Percentiles rank a stretch among this genome's conserved stretches.
These are phyloP conservation scores for Leptestheria dahalacensis DNA, from an alignment of 1,140 invertebrate species.

Conservation along the genomic window DNA sequence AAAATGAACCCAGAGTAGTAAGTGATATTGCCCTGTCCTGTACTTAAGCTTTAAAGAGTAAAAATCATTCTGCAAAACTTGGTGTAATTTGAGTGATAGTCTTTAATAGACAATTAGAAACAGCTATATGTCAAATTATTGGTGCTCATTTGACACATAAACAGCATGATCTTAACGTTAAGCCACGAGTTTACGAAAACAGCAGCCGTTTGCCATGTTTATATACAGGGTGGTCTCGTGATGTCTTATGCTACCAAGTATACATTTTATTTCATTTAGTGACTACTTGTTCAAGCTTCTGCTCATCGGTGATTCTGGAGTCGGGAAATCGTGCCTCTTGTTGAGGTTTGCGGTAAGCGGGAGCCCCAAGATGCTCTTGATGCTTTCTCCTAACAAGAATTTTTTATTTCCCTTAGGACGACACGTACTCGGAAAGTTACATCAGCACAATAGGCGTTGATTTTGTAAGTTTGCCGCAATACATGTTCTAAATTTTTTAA, in stretches of 20 bases:
- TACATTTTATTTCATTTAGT: conserved; percentile 51
- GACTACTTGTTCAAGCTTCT: conserved; percentile 99
- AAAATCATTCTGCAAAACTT: no score
- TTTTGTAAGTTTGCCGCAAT: conserved; percentile 59
- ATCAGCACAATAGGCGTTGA: conserved; percentile 99
- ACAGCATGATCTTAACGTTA: background rate
- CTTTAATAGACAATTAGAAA: no score
- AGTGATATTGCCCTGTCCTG: no score
- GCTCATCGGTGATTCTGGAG: conserved; percentile 97
- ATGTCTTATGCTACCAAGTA: no score
- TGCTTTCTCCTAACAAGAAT: conserved; percentile 12
- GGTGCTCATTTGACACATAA: background rate
- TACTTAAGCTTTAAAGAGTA: no score
- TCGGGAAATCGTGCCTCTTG: conserved; percentile 96
- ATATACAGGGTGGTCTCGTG: background rate
- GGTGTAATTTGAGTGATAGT: no score
- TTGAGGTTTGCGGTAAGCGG: conserved; percentile 81
- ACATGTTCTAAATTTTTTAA: conserved; percentile 19
- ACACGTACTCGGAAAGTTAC: conserved; percentile 99
- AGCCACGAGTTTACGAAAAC: conserved; percentile 4
- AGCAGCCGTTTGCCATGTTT: background rate
- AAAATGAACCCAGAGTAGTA: conserved; percentile 67
- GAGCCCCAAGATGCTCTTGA: conserved; percentile 3
- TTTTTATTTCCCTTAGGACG: conserved; percentile 48
- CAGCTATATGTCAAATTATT: background rate